A percentile compares a stretch with the other conserved stretches of the same genome.
phyloP scores from a whole-genome alignment of 2,113 vertebrate genomes.

The Miniopterus natalensis region DNA sequence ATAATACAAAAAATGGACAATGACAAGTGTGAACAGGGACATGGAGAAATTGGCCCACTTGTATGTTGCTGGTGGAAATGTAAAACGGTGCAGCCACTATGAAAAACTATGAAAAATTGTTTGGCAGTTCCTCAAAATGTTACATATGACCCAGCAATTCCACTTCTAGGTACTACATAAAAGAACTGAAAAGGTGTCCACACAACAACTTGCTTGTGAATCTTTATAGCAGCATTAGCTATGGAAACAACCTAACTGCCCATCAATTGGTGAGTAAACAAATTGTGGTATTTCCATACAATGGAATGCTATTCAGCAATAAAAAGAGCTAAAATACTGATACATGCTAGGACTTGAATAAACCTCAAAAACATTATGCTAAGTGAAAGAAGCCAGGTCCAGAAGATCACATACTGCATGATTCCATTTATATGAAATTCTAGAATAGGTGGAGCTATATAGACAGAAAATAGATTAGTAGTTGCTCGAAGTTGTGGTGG shows the following conservation, averaged over 20 bases:
- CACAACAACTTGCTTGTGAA: not conserved
- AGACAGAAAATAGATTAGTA: not conserved
- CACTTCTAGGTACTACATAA: not conserved
- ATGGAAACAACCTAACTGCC: not conserved
- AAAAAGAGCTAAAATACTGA: not conserved
- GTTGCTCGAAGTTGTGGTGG: not conserved
- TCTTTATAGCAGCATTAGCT: not conserved
- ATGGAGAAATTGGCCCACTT: not conserved
- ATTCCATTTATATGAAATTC: not conserved
- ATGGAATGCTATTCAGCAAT: not conserved
- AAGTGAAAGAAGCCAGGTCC: not conserved
- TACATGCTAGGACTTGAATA: not conserved
- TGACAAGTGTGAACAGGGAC: not conserved
- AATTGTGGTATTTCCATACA: not conserved
- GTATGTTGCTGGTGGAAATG: not conserved
- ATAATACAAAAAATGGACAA: not conserved
- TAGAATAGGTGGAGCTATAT: not conserved
- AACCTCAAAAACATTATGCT: not conserved
- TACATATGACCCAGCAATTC: not conserved
- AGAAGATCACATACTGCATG: not conserved
- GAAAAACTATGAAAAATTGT: too few species aligned
- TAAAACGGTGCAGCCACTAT: not conserved
- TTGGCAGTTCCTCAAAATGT: not conserved
- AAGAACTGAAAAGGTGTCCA: not conserved
- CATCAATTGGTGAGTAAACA: not conserved